A percentile compares a stretch with the other conserved stretches of the same genome.
Evolutionary conservation across 1,140 invertebrate genomes (phyloP).

Genomic region (Lepidostoma basale): DNA sequence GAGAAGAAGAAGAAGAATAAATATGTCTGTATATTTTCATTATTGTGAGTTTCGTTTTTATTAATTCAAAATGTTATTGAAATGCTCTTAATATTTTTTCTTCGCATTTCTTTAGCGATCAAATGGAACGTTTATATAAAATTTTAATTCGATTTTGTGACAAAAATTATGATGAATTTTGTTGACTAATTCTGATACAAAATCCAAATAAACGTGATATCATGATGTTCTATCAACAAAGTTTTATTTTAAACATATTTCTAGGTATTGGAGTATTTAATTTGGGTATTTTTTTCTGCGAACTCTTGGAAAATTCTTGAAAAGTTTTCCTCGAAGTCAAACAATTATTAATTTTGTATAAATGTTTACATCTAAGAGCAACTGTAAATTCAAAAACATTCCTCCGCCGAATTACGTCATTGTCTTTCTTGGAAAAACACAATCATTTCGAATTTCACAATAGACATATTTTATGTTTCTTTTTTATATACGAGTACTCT

Average conservation of each 20-base stretch:
- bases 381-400: neutral
- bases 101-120: no score
- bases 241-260: neutral
- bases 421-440: neutral
- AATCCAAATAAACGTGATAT: neutral
- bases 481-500: no score
- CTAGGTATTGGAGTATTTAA: neutral
- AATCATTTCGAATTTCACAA: neutral
- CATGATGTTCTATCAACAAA: neutral
- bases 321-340: neutral
- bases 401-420: neutral
- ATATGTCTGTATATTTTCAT: no score
- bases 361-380: neutral
- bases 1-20: no score
- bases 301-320: neutral
- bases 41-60: no score
- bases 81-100: no score
- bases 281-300: neutral
- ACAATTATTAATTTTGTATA: neutral
- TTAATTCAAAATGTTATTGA: no score
- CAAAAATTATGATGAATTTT: no score
- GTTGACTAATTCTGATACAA: no score
- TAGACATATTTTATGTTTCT: neutral
- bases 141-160: no score
- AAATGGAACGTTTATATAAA: no score